These are phyloP conservation scores for Copidosoma aretas DNA, from an alignment of 2,888 invertebrate species.

Conservation along the genomic window DNA sequence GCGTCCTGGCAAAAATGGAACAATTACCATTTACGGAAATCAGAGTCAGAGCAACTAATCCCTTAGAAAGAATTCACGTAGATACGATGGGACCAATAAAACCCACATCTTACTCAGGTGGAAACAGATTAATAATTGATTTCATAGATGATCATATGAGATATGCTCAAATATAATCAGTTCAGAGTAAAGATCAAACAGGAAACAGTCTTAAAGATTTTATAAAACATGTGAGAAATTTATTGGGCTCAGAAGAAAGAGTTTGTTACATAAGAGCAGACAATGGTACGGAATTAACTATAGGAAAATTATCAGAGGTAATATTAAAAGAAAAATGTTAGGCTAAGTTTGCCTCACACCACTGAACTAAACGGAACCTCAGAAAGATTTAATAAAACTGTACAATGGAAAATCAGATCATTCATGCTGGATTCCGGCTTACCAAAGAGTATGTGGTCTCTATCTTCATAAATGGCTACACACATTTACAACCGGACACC, in stretches of 20 bases:
- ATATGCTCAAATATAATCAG: constrained; percentile 16
- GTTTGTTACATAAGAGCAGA: neutral
- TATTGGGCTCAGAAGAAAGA: neutral
- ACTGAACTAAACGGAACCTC: constrained; percentile 38
- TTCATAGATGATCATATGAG: constrained; percentile 42
- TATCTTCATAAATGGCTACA: constrained; percentile 34
- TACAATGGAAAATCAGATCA: constrained; percentile 34
- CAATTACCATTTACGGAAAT: neutral
- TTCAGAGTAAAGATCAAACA: neutral
- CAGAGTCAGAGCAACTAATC: neutral
- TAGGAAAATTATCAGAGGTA: constrained; percentile 2
- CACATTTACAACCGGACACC: constrained; percentile 42
- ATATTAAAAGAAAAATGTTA: neutral
- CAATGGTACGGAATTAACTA: neutral
- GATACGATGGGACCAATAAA: constrained; percentile 40
- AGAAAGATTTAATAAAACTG: constrained; percentile 39
- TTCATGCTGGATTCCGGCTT: constrained; percentile 37
- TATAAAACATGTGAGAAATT: neutral
- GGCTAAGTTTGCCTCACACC: neutral
- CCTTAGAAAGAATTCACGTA: constrained; percentile 39
- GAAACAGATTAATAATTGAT: constrained; percentile 34
- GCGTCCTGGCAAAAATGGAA: neutral
- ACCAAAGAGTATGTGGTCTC: constrained; percentile 42
- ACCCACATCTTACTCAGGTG: constrained; percentile 32
- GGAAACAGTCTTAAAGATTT: neutral